Base-by-base conservation (phyloP, 2,888 invertebrate genomes). In the Dastarcus helophoroides region DNA sequence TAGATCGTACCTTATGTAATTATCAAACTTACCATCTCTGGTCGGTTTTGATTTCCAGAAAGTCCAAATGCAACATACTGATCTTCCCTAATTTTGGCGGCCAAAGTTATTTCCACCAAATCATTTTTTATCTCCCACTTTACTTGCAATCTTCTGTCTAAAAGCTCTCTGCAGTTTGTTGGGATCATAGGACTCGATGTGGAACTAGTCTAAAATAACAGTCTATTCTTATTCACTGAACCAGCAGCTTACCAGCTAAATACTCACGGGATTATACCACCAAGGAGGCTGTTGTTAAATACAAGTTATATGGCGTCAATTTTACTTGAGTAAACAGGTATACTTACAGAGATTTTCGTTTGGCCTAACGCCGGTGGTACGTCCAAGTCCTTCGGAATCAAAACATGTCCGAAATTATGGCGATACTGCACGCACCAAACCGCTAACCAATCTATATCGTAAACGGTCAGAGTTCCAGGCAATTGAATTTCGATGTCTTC, bases 181-280 rank as follows among this genome's bases (percentile, higher is more conserved):
- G 65, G 64, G 10, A 58, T 52, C 3, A 70, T 65, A 14, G 80
- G 75, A 14, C 71, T 68, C 1, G 77, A 71, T 4, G 81, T 79
- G 7, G 81, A 80, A 48, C 82, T 85, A 6, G 85, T 85, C 85
- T 85, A 68, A 37, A 69, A 67, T 43, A 40, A 49, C 6, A 9
- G 24, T n/a, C n/a, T n/a, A n/a, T n/a, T n/a, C n/a, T n/a, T n/a
- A n/a, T n/a, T n/a, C n/a, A n/a, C 11, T 23, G 2, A 8, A 23
- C 3, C 11, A 23, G 9, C 12, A 23, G 7, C 12, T 12, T 12
- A 4, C 3, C 9, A n/a, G 4, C 8, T 6, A 6, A 23, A 26
- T 73, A 82, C 86, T 86, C 70, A 88, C 88, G 61, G 86, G 85
- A 62, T 82, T 82, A 65, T 88, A 88, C 88, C 86, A 88, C 86